These are phyloP conservation scores for Himantopus leucocephalus DNA, from an alignment of 2,113 vertebrate genomes.

Conservation along the genomic window DNA sequence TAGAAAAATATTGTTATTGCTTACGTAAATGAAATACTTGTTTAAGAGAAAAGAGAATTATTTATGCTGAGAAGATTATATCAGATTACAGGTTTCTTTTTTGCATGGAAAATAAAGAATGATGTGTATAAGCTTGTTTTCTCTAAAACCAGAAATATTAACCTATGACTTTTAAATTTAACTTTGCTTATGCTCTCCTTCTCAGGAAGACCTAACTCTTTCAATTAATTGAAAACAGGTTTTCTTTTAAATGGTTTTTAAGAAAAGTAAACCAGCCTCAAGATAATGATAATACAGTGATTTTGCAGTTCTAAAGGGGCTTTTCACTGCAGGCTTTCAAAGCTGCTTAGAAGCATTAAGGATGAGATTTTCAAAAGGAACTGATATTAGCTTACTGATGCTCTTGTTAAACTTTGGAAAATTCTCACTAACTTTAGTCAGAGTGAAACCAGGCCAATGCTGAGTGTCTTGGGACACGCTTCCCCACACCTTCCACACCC, in stretches of 20 bases:
- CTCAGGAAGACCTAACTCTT: not conserved
- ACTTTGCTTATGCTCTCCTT: not conserved
- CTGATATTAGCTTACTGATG: not conserved
- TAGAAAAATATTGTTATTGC: not conserved
- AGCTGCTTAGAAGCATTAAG: slow-evolving; percentile 12
- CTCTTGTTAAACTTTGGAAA: not conserved
- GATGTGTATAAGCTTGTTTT: not conserved
- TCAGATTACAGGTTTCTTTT: not conserved
- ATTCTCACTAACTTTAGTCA: not conserved
- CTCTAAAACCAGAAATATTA: not conserved
- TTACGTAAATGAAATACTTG: not conserved
- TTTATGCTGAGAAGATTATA: not conserved
- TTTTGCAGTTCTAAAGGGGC: not conserved
- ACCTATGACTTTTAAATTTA: slow-evolving; percentile 10
- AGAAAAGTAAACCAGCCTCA: not conserved
- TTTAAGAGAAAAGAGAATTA: not conserved
- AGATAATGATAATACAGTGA: not conserved
- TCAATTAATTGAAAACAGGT: not conserved
- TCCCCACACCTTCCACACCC: not conserved
- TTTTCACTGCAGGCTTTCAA: slow-evolving; percentile 27
- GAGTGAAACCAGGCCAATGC: not conserved
- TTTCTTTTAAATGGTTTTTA: not conserved
- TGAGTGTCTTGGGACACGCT: not conserved
- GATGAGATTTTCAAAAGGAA: not conserved
- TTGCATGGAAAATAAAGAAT: not conserved